Evolutionary conservation across 2,113 vertebrate species (phyloP), one percentile per base, ranked within the genome.

Genomic region (Zeus faber): DNA sequence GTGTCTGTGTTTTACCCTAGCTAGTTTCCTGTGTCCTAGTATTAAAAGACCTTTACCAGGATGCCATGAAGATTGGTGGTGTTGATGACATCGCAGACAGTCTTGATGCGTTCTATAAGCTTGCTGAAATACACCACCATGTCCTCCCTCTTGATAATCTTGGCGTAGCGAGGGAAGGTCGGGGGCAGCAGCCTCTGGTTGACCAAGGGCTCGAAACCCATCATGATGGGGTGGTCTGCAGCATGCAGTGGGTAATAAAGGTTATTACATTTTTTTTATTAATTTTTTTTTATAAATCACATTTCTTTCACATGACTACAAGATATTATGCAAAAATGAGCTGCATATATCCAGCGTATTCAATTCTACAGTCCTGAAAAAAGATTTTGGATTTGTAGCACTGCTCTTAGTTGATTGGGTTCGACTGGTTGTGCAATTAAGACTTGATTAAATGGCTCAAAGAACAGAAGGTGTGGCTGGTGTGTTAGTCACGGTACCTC

Each of bases 61-160:
- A 99, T 98, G 80, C 93, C 94, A 49, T 98, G 96, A 70, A 99
- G 89, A 81, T 98, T 98, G 76, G 92, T 93, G 73, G 94, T 91
- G 82, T 91, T 98, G 85, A 98, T 95, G 58, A 98, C 93, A 26
- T 98, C 96, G 74, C 97, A 99, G n/a, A 99, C 92, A 5, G 91
- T 94, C 90, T 95, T 98, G 77, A 99, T 94, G 67, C 97, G 91
- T 43, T 98, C 95, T 81, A 97, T 97, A 58, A 99, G 89, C 85
- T 94, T 98, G 78, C 90, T 88, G 85, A 99, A 98, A 86, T 99
- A 99, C 58, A 86, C 92, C 76, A 98, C 93, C 95, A 98, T 99
- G 89, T 98, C 95, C 77, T 99, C 95, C 41, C 93, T 90, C 87
- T 98, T 98, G 75, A 99, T 99, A 81, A 99, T 99, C 89, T 98